These are phyloP conservation scores for Carcina quercana DNA, from an alignment of 2,888 invertebrate genomes.

Conservation along the genomic window DNA sequence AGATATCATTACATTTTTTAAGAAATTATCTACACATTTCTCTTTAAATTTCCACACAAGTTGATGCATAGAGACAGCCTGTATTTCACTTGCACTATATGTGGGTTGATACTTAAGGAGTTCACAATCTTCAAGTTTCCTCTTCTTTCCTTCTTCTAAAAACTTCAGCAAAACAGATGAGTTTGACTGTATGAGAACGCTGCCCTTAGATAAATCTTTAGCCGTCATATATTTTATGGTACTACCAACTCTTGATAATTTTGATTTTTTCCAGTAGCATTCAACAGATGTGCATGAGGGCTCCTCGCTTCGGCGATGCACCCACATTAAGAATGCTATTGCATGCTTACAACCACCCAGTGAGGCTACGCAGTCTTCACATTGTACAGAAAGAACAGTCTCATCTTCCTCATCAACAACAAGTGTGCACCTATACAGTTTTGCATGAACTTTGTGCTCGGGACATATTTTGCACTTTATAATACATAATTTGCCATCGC, in stretches of 20 bases:
- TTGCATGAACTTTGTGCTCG: conserved; percentile 26
- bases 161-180: conserved; percentile 13
- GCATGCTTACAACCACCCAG: conserved; percentile 30
- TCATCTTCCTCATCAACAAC: conserved; percentile 23
- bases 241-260: conserved; percentile 23
- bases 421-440: conserved; percentile 20
- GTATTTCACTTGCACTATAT: too few relatives aligned
- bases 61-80: too few relatives aligned
- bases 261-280: conserved; percentile 31
- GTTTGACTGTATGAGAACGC: conserved; percentile 14
- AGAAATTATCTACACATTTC: conserved; percentile 15
- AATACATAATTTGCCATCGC: conserved; percentile 18
- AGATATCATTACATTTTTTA: too few relatives aligned
- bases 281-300: conserved; percentile 22
- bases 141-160: too few relatives aligned
- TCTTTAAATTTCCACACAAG: conserved; percentile 16
- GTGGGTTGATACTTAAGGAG: too few relatives aligned
- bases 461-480: conserved; percentile 24
- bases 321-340: conserved; percentile 29
- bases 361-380: conserved; percentile 25
- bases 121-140: too few relatives aligned
- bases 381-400: conserved; percentile 12
- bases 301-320: conserved; percentile 30
- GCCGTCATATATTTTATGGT: conserved; percentile 24
- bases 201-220: conserved; percentile 21